A percentile compares a stretch with the other conserved stretches of the same genome.
phyloP scores from a whole-genome alignment of 2,888 invertebrate species.

The Amiota mariae region DNA sequence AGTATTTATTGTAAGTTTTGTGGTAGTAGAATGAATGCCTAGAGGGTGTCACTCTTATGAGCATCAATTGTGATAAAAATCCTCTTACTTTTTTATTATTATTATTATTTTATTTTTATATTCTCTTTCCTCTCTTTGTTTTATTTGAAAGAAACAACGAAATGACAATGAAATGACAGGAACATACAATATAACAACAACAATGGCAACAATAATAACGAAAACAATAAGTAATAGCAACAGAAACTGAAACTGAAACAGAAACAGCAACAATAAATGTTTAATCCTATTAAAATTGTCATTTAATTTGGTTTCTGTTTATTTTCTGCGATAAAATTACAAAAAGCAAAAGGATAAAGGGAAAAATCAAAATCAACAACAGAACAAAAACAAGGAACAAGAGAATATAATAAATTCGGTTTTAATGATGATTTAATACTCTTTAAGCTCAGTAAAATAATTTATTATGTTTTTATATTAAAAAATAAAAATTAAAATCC shows the following conservation, averaged over 20 bases:
- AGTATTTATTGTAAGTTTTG: background rate
- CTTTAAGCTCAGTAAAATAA: too few species aligned
- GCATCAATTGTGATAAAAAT: background rate
- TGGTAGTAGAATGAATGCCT: background rate
- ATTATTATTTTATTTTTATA: background rate
- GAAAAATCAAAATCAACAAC: background rate
- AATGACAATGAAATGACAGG: background rate
- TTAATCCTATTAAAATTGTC: slow-evolving; percentile 24
- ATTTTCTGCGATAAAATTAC: background rate
- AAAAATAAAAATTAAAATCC: too few species aligned
- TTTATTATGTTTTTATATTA: too few species aligned
- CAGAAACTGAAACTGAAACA: slow-evolving; percentile 1
- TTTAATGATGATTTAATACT: too few species aligned
- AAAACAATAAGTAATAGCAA: background rate
- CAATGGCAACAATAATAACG: background rate
- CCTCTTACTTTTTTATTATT: too few species aligned
- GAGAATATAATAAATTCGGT: background rate
- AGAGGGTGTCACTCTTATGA: background rate
- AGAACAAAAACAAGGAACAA: background rate
- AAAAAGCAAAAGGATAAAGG: background rate
- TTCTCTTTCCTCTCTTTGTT: background rate
- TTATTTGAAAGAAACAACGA: too few species aligned
- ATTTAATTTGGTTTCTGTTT: slow-evolving; percentile 17
- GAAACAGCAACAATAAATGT: slow-evolving; percentile 8
- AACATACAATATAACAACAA: background rate